These are phyloP conservation scores for Dendrocincla fuliginosa DNA, from an alignment of 2,797 vertebrate species.

Conservation along the genomic window DNA sequence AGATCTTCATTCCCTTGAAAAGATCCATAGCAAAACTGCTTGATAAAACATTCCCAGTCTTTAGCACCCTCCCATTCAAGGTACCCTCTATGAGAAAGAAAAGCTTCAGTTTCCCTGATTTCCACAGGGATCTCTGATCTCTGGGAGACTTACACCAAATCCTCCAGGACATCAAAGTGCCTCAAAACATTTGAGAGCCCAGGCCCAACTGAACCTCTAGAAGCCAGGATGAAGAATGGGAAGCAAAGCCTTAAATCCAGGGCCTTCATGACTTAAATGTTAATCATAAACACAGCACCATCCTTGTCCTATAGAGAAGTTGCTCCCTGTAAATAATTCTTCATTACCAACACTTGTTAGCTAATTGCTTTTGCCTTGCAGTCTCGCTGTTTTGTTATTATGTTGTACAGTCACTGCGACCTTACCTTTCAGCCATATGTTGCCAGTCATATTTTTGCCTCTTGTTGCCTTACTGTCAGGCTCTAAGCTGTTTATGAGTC, in stretches of 20 bases:
- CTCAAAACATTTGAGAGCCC: not conserved
- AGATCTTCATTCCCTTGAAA: not conserved
- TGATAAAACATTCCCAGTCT: not conserved
- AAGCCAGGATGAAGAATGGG: not conserved
- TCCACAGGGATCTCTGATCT: not conserved
- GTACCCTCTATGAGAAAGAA: not conserved
- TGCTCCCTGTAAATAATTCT: not conserved
- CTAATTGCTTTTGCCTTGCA: not conserved
- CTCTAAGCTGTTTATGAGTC: slow-evolving; percentile 10
- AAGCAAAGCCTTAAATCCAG: not conserved
- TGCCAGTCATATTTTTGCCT: not conserved
- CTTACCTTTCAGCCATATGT: not conserved
- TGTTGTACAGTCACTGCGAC: not conserved
- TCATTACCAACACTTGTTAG: not conserved
- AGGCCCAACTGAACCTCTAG: not conserved
- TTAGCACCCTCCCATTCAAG: not conserved
- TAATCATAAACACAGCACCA: not conserved
- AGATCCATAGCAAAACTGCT: not conserved
- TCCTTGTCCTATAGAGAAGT: not conserved
- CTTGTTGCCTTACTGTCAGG: not conserved
- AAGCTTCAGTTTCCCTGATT: not conserved
- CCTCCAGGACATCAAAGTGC: not conserved
- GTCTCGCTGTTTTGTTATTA: not conserved
- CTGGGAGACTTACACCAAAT: not conserved
- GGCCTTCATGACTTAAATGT: not conserved